Conservation (phyloP, 2,113 vertebrate species). For the Tapirus terrestris region DNA sequence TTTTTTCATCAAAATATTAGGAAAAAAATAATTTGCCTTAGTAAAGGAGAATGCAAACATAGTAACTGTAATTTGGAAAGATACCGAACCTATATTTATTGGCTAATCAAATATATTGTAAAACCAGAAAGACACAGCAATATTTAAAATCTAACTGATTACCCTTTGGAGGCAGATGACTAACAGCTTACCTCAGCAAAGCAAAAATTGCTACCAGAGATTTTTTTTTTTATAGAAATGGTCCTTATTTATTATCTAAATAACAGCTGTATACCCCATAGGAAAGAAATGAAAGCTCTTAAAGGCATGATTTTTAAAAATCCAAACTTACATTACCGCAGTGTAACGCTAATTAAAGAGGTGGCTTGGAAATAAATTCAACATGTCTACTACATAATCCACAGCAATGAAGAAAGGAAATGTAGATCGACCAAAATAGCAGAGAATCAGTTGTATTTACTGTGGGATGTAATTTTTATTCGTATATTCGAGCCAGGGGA, state of each 20-base stretch:
- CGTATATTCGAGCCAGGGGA: background rate
- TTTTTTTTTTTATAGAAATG: constrained; percentile 80
- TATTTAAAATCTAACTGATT: constrained; percentile 86
- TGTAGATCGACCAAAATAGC: background rate
- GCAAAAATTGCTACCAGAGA: constrained; percentile 81
- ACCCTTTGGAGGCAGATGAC: constrained; percentile 83
- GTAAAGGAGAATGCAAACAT: constrained; percentile 62
- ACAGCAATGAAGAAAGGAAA: constrained; percentile 16
- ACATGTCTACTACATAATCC: constrained; percentile 37
- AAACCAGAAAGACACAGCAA: constrained; percentile 83
- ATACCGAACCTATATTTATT: constrained; percentile 81
- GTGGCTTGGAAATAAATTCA: constrained; percentile 74
- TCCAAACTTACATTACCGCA: constrained; percentile 74
- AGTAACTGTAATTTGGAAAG: constrained; percentile 78
- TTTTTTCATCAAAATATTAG: constrained; percentile 70
- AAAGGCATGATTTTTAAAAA: constrained; percentile 69
- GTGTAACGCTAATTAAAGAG: constrained; percentile 75
- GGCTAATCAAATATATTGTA: constrained; percentile 85
- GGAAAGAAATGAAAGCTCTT: constrained; percentile 82
- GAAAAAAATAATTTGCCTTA: constrained; percentile 67
- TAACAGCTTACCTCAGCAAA: constrained; percentile 84
- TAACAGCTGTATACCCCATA: constrained; percentile 83
- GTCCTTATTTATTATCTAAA: constrained; percentile 84
- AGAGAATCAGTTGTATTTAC: background rate
- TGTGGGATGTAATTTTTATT: background rate